Evolutionary conservation across 2,888 invertebrate species (phyloP).

Genomic region (Netelia melanura): DNA sequence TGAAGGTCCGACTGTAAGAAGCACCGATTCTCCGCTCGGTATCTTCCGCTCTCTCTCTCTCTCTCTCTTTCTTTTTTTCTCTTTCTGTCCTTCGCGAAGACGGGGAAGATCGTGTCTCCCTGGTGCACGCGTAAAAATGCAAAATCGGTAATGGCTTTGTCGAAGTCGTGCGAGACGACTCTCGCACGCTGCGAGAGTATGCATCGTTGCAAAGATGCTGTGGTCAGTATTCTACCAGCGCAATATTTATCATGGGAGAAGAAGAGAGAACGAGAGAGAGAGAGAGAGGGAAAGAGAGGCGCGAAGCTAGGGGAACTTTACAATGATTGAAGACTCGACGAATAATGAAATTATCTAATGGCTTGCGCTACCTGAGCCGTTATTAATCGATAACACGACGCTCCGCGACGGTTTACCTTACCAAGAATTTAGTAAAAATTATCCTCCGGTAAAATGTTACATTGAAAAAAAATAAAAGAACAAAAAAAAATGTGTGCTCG

Average conservation of each 20-base stretch:
- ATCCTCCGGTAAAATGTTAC: neutral
- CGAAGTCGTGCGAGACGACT: slow-evolving; percentile 71
- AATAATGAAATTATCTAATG: slow-evolving; percentile 54
- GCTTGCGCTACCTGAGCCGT: slow-evolving; percentile 14
- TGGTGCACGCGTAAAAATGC: slow-evolving; percentile 62
- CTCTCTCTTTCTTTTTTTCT: slow-evolving; percentile 28
- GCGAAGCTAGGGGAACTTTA: slow-evolving; percentile 12
- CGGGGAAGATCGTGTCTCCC: slow-evolving; percentile 66
- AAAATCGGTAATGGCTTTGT: slow-evolving; percentile 73
- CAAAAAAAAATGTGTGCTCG: no score
- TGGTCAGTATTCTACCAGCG: slow-evolving; percentile 49
- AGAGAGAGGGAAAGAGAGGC: slow-evolving; percentile 24
- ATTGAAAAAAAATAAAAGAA: no score
- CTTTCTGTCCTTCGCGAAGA: slow-evolving; percentile 16
- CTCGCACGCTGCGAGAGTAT: slow-evolving; percentile 26
- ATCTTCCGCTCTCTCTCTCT: slow-evolving; percentile 34
- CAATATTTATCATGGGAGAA: slow-evolving; percentile 50
- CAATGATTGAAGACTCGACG: slow-evolving; percentile 50
- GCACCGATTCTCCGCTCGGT: slow-evolving; percentile 30
- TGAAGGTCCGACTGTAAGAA: slow-evolving; percentile 45
- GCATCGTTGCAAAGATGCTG: slow-evolving; percentile 5
- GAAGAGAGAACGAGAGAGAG: neutral
- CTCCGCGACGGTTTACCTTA: slow-evolving; percentile 8
- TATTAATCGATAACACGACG: slow-evolving; percentile 54
- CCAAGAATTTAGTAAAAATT: slow-evolving; percentile 10